phyloP scores from a whole-genome alignment of 30 jellyfish, hydroid and myxozoan species.

The Aurelia sp. region DNA sequence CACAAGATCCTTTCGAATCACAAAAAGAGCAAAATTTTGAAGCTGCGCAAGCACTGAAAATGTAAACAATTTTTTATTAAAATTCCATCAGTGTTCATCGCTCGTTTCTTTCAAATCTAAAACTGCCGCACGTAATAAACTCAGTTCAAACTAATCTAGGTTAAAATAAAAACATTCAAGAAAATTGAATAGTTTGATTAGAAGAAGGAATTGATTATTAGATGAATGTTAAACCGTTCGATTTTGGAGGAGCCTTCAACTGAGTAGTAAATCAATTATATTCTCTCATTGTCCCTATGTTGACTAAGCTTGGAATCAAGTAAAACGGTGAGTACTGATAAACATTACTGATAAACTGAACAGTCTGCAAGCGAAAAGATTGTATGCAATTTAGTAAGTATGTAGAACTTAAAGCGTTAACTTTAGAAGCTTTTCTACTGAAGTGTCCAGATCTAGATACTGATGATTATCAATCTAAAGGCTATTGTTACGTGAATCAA shows the following conservation, averaged over 20 bases:
- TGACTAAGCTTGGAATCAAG: neutral
- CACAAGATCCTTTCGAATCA: neutral
- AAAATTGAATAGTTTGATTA: neutral
- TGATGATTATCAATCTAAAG: too few species aligned
- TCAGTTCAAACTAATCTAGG: neutral
- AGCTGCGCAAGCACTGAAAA: neutral
- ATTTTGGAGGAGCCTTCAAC: neutral
- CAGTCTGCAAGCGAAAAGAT: too few species aligned
- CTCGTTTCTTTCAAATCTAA: neutral
- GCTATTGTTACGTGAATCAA: too few species aligned
- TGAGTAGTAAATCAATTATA: neutral
- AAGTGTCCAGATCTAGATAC: too few species aligned
- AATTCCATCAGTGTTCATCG: neutral
- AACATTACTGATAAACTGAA: too few species aligned
- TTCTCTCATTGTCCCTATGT: neutral
- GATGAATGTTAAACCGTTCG: neutral
- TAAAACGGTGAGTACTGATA: too few species aligned
- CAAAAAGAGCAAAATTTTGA: conserved; percentile 2
- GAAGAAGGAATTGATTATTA: neutral
- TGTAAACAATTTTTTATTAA: neutral
- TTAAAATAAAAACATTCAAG: neutral
- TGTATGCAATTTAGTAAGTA: too few species aligned
- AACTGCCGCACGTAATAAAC: neutral
- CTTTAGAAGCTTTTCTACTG: too few species aligned
- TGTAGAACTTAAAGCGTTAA: too few species aligned